Conservation (phyloP, 2,797 vertebrate genomes). For the Etheostoma nigrum region DNA sequence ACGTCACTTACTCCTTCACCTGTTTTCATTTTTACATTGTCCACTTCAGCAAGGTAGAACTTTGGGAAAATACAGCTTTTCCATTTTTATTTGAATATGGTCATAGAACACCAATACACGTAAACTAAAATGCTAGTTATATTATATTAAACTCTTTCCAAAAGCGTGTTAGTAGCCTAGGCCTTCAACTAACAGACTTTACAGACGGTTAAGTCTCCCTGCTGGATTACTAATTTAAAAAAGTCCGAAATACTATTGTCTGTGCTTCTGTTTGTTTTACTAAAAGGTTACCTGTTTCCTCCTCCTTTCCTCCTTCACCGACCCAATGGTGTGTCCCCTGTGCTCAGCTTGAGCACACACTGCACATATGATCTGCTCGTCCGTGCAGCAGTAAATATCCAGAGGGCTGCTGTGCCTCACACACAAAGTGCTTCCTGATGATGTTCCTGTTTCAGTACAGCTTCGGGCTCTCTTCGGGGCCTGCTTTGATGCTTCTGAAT, state of each 20-base stretch:
- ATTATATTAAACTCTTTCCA: too few species aligned
- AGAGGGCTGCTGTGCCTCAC: constrained; percentile 24
- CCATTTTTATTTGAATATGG: too few species aligned
- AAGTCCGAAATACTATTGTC: not conserved
- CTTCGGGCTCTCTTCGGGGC: not conserved
- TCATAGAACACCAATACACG: too few species aligned
- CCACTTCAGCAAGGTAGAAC: too few species aligned
- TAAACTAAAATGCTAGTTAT: too few species aligned
- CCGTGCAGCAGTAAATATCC: constrained; percentile 66
- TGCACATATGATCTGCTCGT: constrained; percentile 52
- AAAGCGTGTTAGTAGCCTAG: too few species aligned
- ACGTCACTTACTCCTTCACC: too few species aligned
- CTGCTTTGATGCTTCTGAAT: not conserved
- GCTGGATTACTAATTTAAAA: too few species aligned
- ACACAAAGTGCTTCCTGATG: constrained; percentile 17
- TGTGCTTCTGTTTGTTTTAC: not conserved
- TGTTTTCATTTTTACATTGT: too few species aligned
- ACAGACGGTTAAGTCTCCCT: too few species aligned
- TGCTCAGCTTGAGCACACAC: constrained; percentile 52
- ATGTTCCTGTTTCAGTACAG: not conserved
- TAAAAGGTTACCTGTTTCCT: constrained; percentile 51
- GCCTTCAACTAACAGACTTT: too few species aligned
- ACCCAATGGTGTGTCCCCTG: constrained; percentile 37
- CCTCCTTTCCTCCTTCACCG: constrained; percentile 44
- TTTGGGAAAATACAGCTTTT: too few species aligned